phyloP scores from a whole-genome alignment of 1,140 invertebrate species.

The Zophobas atratus region DNA sequence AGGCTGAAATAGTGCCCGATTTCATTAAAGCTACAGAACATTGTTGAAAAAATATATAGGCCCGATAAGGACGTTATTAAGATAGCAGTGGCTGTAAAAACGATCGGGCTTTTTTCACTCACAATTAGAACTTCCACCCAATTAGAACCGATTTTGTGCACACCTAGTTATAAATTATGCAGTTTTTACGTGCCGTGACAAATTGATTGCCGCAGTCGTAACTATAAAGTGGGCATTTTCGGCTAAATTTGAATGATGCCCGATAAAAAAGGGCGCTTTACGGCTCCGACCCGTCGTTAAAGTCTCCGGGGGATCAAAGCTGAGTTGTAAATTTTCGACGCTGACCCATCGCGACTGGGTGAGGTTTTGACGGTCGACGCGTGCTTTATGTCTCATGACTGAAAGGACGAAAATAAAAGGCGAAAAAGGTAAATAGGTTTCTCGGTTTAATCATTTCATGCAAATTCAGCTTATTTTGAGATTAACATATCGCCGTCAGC shows the following conservation, averaged over 20 bases:
- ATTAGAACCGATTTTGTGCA: too few relatives aligned
- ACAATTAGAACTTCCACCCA: neutral
- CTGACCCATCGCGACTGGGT: too few relatives aligned
- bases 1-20: conserved; percentile 31
- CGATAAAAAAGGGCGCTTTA: conserved; percentile 7
- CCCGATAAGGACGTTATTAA: conserved; percentile 5
- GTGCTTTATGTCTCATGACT: too few relatives aligned
- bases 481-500: too few relatives aligned
- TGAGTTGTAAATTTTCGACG: neutral
- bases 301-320: neutral
- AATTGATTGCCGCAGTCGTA: neutral
- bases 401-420: too few relatives aligned
- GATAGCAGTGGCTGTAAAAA: conserved; percentile 6
- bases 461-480: too few relatives aligned
- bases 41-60: conserved; percentile 21
- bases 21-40: conserved; percentile 30
- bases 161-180: neutral
- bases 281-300: conserved; percentile 8
- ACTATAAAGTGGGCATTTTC: neutral
- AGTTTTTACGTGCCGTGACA: neutral
- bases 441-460: too few relatives aligned
- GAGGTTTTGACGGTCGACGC: too few relatives aligned
- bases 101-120: neutral
- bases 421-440: too few relatives aligned
- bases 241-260: neutral